Conservation (phyloP, 2,888 invertebrate genomes). For the Pollenia angustigena region DNA sequence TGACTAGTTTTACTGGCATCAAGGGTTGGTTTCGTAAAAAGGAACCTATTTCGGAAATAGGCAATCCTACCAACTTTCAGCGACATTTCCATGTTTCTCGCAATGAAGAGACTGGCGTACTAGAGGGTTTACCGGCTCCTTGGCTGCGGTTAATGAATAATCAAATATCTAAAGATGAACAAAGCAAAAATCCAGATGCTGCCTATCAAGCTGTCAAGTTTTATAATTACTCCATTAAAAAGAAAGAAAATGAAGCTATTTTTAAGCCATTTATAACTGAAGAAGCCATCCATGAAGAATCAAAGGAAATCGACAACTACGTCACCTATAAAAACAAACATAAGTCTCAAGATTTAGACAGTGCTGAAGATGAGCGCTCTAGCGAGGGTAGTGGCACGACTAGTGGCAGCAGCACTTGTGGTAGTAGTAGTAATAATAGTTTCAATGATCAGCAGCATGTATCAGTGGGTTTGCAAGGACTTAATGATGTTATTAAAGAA, state of each 20-base stretch:
- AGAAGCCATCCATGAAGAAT: conserved; percentile 91
- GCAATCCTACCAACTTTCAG: conserved; percentile 93
- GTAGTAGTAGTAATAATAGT: conserved; percentile 82
- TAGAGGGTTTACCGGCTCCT: conserved; percentile 93
- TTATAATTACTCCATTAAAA: conserved; percentile 94
- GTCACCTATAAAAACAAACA: conserved; percentile 90
- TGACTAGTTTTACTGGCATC: conserved; percentile 81
- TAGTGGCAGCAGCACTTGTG: conserved; percentile 77
- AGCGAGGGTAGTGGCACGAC: conserved; percentile 78
- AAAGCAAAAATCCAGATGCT: conserved; percentile 94
- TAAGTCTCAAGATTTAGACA: conserved; percentile 86
- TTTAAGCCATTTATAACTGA: conserved; percentile 93
- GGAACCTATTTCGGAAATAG: conserved; percentile 86
- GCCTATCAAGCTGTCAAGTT: conserved; percentile 95
- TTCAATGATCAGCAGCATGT: conserved; percentile 81
- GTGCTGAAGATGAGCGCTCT: conserved; percentile 85
- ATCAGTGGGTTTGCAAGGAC: conserved; percentile 77
- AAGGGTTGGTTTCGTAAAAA: conserved; percentile 83
- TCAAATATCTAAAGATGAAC: conserved; percentile 94
- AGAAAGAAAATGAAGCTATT: conserved; percentile 89
- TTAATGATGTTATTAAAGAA: conserved; percentile 81
- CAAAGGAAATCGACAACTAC: conserved; percentile 91
- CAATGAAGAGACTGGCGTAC: conserved; percentile 91
- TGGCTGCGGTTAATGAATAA: conserved; percentile 92
- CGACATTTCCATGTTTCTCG: conserved; percentile 95